phyloP scores from a whole-genome alignment of 2,888 invertebrate genomes.

The Petrophora chlorosata region DNA sequence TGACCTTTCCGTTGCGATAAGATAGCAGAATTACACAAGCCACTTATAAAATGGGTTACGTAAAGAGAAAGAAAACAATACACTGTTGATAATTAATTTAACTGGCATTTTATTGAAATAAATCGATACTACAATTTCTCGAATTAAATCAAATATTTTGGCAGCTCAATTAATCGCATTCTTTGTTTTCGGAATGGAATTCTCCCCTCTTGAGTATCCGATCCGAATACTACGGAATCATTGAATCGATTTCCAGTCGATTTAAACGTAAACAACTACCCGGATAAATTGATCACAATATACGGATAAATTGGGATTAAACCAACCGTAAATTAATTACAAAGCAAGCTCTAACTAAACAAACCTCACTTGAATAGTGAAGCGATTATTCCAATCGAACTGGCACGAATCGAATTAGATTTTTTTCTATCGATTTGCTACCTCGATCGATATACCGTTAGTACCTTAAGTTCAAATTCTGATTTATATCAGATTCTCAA shows the following conservation, averaged over 20 bases:
- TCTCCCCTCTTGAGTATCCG: constrained; percentile 1
- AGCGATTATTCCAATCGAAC: constrained; percentile 71
- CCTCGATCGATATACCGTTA: constrained; percentile 71
- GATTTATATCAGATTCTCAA: constrained; percentile 65
- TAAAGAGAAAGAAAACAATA: constrained; percentile 48
- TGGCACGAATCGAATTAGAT: constrained; percentile 59
- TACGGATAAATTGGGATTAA: constrained; percentile 43
- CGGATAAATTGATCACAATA: constrained; percentile 38
- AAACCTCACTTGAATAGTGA: constrained; percentile 55
- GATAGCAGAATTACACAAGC: constrained; percentile 65
- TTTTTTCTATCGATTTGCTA: constrained; percentile 68
- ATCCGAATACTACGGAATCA: constrained; percentile 21
- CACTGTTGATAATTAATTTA: constrained; percentile 26
- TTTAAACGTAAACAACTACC: constrained; percentile 40
- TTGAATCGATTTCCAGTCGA: constrained; percentile 30
- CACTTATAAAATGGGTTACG: constrained; percentile 49
- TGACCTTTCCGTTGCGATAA: constrained; percentile 78
- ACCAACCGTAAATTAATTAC: constrained; percentile 54
- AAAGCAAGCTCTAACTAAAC: constrained; percentile 48
- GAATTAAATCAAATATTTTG: constrained; percentile 3
- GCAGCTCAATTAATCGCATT: constrained; percentile 1
- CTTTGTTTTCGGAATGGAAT: neutral
- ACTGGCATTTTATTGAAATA: neutral
- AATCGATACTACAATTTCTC: neutral
- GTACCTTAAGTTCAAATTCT: constrained; percentile 71